A percentile compares a stretch with the other conserved stretches of the same genome.
Evolutionary conservation across 2,797 vertebrate genomes (phyloP).

Genomic region (Lagocephalus sceleratus): DNA sequence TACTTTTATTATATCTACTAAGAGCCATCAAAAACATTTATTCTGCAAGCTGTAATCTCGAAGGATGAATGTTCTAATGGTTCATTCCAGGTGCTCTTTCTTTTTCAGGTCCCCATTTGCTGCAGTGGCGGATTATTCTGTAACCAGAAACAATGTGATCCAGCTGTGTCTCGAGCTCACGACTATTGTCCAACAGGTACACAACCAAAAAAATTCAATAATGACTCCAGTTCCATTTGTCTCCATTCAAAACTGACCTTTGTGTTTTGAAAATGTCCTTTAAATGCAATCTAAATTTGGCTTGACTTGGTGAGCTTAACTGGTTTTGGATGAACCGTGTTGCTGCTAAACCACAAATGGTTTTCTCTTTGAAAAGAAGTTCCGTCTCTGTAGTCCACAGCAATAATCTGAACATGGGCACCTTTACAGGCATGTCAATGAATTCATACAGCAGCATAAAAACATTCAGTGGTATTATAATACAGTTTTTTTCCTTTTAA

Average conservation of each 20-base stretch:
- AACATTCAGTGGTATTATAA: not conserved
- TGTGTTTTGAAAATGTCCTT: conserved; percentile 36
- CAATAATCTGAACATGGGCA: no score
- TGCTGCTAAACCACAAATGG: no score
- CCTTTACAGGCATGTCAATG: no score
- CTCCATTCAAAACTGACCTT: not conserved
- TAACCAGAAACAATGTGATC: conserved; percentile 98
- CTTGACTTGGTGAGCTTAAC: not conserved
- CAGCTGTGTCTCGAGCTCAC: conserved; percentile 98
- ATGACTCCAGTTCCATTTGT: not conserved
- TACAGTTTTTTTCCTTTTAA: no score
- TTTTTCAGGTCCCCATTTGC: conserved; percentile 96
- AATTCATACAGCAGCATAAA: not conserved
- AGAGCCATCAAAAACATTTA: not conserved
- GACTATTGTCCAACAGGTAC: conserved; percentile 97
- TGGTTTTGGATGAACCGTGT: no score
- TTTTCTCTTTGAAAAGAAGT: no score
- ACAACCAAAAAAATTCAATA: not conserved
- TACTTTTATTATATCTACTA: not conserved
- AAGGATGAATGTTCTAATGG: conserved; percentile 75
- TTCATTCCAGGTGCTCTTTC: conserved; percentile 80
- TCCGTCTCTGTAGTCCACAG: no score
- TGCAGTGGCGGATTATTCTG: conserved; percentile 95
- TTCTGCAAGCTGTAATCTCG: conserved; percentile 51
- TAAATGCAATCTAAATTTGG: conserved; percentile 21